A percentile compares a stretch with the other conserved stretches of the same genome.
Evolutionary conservation across 2,113 vertebrate species (phyloP).

Genomic region (Mirounga angustirostris): DNA sequence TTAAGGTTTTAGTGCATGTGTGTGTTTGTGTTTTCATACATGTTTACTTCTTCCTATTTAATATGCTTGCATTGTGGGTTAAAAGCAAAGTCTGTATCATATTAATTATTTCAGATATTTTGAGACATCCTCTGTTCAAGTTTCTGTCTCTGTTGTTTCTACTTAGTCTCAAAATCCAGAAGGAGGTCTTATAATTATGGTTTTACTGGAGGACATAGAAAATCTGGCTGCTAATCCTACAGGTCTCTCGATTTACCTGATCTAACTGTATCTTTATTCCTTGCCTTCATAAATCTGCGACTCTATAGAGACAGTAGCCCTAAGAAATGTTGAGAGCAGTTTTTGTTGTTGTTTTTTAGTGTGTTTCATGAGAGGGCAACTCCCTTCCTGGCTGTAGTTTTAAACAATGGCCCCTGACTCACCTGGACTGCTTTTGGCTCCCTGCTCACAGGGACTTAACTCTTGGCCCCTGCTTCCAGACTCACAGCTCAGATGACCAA

Average conservation of each 20-base stretch:
- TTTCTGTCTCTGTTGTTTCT: background rate
- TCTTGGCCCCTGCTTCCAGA: background rate
- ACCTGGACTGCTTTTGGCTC: background rate
- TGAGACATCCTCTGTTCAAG: background rate
- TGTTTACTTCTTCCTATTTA: background rate
- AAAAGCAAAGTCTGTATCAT: background rate
- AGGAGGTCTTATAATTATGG: background rate
- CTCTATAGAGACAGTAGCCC: background rate
- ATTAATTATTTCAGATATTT: background rate
- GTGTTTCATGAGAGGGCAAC: background rate
- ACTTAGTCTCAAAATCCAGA: background rate
- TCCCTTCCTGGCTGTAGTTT: background rate
- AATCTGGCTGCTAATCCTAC: background rate
- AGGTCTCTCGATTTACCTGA: background rate
- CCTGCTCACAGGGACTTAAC: background rate
- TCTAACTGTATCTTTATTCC: background rate
- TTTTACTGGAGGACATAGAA: background rate
- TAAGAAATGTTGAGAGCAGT: background rate
- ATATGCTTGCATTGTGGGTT: background rate
- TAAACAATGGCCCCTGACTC: background rate
- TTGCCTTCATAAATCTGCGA: background rate
- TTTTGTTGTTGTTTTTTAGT: background rate
- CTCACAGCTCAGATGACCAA: background rate
- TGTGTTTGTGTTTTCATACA: background rate
- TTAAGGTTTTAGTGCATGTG: background rate